Evolutionary conservation across 2,797 vertebrate species (phyloP), one percentile per base, ranked within the genome.

Genomic region (Schizothorax lantsangensis): DNA sequence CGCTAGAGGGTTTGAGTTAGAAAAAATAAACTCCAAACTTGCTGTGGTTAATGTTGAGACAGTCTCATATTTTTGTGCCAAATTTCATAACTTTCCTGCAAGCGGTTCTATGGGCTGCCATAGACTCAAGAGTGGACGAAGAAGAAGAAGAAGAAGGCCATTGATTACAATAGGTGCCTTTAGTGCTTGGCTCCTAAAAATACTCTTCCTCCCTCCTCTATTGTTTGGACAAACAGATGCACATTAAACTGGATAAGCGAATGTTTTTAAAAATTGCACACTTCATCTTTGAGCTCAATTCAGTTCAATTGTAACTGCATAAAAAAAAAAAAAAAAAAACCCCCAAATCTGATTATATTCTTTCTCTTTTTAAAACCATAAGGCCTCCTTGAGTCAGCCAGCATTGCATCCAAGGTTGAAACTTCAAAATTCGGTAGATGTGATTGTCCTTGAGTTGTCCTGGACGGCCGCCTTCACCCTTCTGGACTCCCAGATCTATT

Each of bases 401-500:
- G 26, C 40, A 79, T 36, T 66, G 30, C 38, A 45, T 85, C 19
- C 49, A 78, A 62, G 43, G 73, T 15, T 79, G 49, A 23, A 77
- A 38, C n/a, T 64, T 81, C 47, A 73, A 78, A 86, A 64, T 71
- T 68, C 30, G 5, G 36, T 30, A 36, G 43, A 62, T 14, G 23
- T n/a, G 26, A 49, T 64, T 80, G 88, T 84, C 84, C 84, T 80
- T 86, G 81, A 83, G 62, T 84, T 52, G 84, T 91, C 88, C 84
- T 84, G 71, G 30, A 66, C 6, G 38, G 47, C 71, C 43, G 69
- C 73, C 85, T 52, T 88, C 85, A 88, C 90, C 89, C 88, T 89
- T 82, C 88, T 92, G 88, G 91, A 92, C 92, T 90, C 91, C 90
- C 90, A 92, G 88, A 90, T 93, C 92, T 94, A 94, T 95, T 95